Evolutionary conservation across 1,140 invertebrate species (phyloP), one percentile per base, ranked within the genome.

Genomic region (Drosophila equinoxialis): DNA sequence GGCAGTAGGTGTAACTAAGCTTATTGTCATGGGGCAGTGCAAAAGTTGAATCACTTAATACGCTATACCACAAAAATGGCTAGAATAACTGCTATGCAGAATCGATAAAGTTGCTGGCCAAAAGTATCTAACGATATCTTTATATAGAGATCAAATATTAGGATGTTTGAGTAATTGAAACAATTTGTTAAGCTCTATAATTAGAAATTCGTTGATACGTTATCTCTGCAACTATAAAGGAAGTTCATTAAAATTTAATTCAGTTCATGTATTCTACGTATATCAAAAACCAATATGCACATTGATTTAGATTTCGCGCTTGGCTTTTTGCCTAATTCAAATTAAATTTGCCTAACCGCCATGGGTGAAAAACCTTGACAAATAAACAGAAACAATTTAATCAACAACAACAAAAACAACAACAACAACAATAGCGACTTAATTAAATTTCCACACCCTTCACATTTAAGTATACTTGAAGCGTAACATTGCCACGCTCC

Each of bases 401-500:
- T 78, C 68, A 78, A 74, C 51, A 73, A 69, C 51, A 63, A 42
- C 42, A 73, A 7, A 10, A 62, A 23, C 41, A 68, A 11, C 60
- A 59, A 23, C 41, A 68, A 11, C 60, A 59, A 45, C 37, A 67
- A 57, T 57, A 62, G 68, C 39, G 67, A 68, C 72, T 75, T 78
- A 78, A 78, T 78, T 78, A 75, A 78, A 78, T 78, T 78, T 78
- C 39, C 72, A 65, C 71, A 45, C 42, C 65, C 66, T 54, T 65
- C 71, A 64, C 71, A 60, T 67, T 51, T 35, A 23, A 41, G 59
- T 55, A 61, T 58, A 68, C 74, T 77, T 62, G 39, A 65, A 63
- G 57, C 71, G 48, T 73, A 59, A 65, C 57, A 59, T 35, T 60
- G 70, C 26, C 70, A 67, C 60, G 51, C 65, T 42, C 48, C 58